Conservation (phyloP, 2,888 invertebrate genomes). For the Geotrupes spiniger region DNA sequence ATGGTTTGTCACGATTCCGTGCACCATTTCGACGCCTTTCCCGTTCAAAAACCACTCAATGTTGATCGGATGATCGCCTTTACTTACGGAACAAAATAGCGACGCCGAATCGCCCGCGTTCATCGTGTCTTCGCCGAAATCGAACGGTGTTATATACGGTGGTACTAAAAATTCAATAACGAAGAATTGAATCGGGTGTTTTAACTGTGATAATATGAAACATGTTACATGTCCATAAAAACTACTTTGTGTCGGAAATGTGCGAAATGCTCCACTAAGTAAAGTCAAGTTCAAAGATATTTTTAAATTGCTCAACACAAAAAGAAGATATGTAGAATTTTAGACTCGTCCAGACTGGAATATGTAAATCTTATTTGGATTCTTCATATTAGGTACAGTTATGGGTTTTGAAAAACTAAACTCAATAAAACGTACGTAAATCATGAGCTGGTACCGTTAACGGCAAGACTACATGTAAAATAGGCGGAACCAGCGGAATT, state of each 20-base stretch:
- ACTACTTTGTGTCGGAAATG: too few species aligned
- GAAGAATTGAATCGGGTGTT: too few species aligned
- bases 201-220: conserved; percentile 8
- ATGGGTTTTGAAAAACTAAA: too few species aligned
- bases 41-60: conserved; percentile 58
- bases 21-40: conserved; percentile 57
- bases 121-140: conserved; percentile 56
- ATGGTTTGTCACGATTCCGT: conserved; percentile 58
- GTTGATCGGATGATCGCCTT: conserved; percentile 51
- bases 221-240: too few species aligned
- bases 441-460: conserved; percentile 24
- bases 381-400: too few species aligned
- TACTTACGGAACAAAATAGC: conserved; percentile 65
- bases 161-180: conserved; percentile 45
- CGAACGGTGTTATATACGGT: conserved; percentile 58
- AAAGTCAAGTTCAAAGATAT: too few species aligned
- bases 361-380: too few species aligned
- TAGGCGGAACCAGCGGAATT: conserved; percentile 66
- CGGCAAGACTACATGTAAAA: conserved; percentile 9
- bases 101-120: conserved; percentile 60
- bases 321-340: too few species aligned
- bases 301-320: too few species aligned
- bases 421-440: too few species aligned
- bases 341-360: too few species aligned
- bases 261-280: too few species aligned